These are phyloP conservation scores for Apodemus agrarius DNA, from an alignment of 2,797 vertebrate genomes.

Conservation along the genomic window DNA sequence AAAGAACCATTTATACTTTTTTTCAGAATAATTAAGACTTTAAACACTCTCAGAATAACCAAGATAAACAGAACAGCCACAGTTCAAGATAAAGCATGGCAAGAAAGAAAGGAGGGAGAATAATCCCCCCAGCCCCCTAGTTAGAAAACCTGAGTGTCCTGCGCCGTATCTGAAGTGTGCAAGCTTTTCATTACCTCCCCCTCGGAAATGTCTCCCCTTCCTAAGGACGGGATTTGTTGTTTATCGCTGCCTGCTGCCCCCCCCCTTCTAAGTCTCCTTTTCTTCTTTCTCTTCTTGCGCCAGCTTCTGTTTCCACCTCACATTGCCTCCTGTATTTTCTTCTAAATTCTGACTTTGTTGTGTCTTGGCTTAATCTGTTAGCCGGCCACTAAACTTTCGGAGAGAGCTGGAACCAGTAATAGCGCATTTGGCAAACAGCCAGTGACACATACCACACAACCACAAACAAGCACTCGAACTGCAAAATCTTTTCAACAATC, in stretches of 20 bases:
- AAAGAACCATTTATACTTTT: neutral
- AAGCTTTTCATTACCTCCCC: neutral
- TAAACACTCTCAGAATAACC: neutral
- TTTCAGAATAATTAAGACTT: slow-evolving; percentile 20
- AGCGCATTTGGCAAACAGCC: slow-evolving; percentile 66
- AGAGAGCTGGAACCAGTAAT: slow-evolving; percentile 60
- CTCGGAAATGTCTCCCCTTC: neutral
- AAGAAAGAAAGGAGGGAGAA: slow-evolving; percentile 26
- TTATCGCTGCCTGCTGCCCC: slow-evolving; percentile 25
- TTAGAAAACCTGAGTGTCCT: neutral
- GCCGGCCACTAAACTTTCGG: slow-evolving; percentile 58
- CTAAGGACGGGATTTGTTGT: neutral
- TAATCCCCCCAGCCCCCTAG: neutral
- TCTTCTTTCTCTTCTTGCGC: neutral
- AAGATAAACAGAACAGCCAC: neutral
- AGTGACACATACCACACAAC: slow-evolving; percentile 70
- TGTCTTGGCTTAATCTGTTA: slow-evolving; percentile 59
- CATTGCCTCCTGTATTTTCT: neutral
- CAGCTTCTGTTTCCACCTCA: slow-evolving; percentile 39
- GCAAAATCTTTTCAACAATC: slow-evolving; percentile 71
- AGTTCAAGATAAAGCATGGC: neutral
- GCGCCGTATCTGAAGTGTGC: neutral
- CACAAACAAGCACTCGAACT: slow-evolving; percentile 73
- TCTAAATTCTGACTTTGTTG: slow-evolving; percentile 59
- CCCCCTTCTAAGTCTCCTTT: neutral